Evolutionary conservation across 2,113 vertebrate species (phyloP).

Genomic region (Lethenteron camtschaticum): DNA sequence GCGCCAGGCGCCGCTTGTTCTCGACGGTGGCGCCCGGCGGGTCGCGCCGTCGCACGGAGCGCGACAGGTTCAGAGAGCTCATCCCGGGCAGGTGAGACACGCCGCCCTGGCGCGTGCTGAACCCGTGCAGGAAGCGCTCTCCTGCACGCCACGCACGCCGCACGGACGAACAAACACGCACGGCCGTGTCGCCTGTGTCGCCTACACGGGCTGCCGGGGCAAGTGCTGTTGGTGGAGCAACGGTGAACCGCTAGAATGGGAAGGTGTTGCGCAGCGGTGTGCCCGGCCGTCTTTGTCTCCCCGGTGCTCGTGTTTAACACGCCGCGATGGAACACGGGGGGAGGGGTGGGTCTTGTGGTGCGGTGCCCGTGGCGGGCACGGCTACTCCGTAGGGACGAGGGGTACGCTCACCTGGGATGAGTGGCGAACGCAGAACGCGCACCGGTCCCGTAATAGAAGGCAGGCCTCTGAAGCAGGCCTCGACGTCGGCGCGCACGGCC

Average conservation of each 20-base stretch:
- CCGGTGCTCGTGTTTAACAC: background rate
- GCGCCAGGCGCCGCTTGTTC: slow-evolving; percentile 46
- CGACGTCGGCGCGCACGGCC: slow-evolving; percentile 24
- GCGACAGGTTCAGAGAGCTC: slow-evolving; percentile 67
- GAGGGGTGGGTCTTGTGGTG: background rate
- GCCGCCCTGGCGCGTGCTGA: slow-evolving; percentile 55
- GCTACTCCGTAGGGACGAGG: too few relatives aligned
- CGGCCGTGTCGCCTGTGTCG: background rate
- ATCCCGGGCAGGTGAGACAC: slow-evolving; percentile 51
- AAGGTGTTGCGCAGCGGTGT: background rate
- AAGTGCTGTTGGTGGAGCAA: background rate
- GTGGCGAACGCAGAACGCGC: slow-evolving; percentile 30
- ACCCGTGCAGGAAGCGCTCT: slow-evolving; percentile 59
- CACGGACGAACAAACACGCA: background rate
- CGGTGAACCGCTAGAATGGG: background rate
- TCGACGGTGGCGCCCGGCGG: slow-evolving; percentile 39
- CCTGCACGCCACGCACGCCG: slow-evolving; percentile 11
- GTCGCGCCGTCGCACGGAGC: slow-evolving; percentile 47
- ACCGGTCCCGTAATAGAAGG: slow-evolving; percentile 37
- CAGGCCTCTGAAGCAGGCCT: slow-evolving; percentile 30
- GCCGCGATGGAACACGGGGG: too few relatives aligned
- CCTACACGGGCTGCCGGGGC: background rate
- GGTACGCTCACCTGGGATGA: slow-evolving; percentile 46
- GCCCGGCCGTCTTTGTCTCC: background rate
- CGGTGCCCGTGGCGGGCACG: background rate